phyloP scores from a whole-genome alignment of 1,140 invertebrate genomes.

The Magallana gigas region DNA sequence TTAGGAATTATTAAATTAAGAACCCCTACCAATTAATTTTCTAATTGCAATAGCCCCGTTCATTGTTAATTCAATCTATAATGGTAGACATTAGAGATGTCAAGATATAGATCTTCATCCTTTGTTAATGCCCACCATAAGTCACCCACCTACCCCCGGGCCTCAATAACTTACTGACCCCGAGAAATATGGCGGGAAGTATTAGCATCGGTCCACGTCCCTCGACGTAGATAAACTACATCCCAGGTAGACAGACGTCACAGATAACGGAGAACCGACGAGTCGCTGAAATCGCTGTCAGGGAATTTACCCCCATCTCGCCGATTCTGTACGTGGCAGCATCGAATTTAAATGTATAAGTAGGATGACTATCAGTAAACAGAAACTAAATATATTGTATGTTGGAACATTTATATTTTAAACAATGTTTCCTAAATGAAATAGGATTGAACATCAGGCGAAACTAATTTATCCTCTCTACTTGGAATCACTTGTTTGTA shows the following conservation, averaged over 20 bases:
- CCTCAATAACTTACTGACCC: constrained; percentile 7
- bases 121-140: background rate
- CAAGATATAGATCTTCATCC: constrained; percentile 4
- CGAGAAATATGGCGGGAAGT: background rate
- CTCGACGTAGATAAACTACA: background rate
- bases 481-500: too few relatives aligned
- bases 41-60: constrained; percentile 7
- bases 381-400: too few relatives aligned
- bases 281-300: background rate
- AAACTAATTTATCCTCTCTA: too few relatives aligned
- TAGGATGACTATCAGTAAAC: too few relatives aligned
- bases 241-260: background rate
- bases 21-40: constrained; percentile 25
- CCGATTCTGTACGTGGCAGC: too few relatives aligned
- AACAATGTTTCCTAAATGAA: too few relatives aligned
- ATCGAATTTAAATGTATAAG: too few relatives aligned
- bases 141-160: constrained; percentile 4
- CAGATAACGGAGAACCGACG: background rate
- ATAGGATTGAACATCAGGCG: too few relatives aligned
- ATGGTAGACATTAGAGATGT: constrained; percentile 28
- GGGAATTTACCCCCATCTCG: background rate
- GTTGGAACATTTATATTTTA: too few relatives aligned
- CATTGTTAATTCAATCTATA: background rate
- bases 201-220: background rate
- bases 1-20: constrained; percentile 17